These are phyloP conservation scores for Plemyria rubiginata DNA, from an alignment of 2,888 invertebrate genomes.

Conservation along the genomic window DNA sequence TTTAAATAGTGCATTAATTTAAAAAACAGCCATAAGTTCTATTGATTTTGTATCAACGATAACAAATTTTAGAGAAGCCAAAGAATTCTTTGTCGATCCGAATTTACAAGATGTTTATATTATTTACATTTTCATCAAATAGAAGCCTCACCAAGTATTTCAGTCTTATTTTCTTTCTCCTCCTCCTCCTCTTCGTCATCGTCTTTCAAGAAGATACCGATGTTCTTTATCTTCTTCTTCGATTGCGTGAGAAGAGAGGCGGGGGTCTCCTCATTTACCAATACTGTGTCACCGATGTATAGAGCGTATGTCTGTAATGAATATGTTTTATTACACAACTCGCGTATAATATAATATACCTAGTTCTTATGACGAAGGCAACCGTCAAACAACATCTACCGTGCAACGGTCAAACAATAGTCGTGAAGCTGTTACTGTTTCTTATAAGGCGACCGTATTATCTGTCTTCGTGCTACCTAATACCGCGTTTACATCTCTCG, in stretches of 20 bases:
- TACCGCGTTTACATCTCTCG: too few species aligned
- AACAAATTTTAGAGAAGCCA: neutral
- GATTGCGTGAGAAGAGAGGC: constrained; percentile 95
- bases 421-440: too few species aligned
- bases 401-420: too few species aligned
- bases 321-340: neutral
- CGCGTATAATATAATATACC: neutral
- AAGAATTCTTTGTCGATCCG: neutral
- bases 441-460: too few species aligned
- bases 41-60: constrained; percentile 7
- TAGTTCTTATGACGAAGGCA: too few species aligned
- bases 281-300: constrained; percentile 98
- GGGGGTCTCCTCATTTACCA: constrained; percentile 95
- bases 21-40: neutral
- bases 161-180: constrained; percentile 90
- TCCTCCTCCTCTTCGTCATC: constrained; percentile 94
- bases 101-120: constrained; percentile 7
- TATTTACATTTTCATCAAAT: constrained; percentile 14
- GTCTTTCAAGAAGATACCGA: constrained; percentile 97
- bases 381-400: too few species aligned
- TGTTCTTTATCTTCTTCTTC: constrained; percentile 97
- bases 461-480: too few species aligned
- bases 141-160: constrained; percentile 86
- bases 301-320: constrained; percentile 89
- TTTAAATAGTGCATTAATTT: constrained; percentile 12